Base-by-base conservation (phyloP, 2,797 vertebrate genomes). In the Rhinella marina region DNA sequence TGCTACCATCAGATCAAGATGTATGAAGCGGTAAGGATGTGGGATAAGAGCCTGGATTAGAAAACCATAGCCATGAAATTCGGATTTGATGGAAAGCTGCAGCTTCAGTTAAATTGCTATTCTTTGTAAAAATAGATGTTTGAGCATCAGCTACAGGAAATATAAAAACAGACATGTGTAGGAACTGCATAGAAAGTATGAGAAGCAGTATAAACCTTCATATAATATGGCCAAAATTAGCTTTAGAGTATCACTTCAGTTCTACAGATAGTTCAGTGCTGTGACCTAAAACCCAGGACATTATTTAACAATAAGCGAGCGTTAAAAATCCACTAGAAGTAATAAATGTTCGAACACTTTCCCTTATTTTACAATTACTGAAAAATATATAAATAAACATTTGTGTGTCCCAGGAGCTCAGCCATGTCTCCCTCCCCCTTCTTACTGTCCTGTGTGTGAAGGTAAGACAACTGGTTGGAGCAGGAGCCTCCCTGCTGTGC, bases 1-100 rank as follows among this genome's bases (percentile, higher is more conserved):
- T 95, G 95, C 90, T 94, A 93, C 68, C 93, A 95, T 64, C 91
- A 94, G 79, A 90, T 94, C 88, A 92, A 91, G 84, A 92, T 96
- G 87, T 91, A 93, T 90, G 82, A 91, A 76, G 90, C 92, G 92
- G 96, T 96, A 92, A 87, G 87, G 82, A 82, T 77, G 70, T 32
- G 12, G 19, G 17, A 81, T 89, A 19, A 88, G 50, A 14, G 84
- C 85, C 54, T 29, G 21, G 7, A 52, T 88, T 89, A 10, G 14
- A 8, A 25, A 59, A 61, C 64, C 9, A 29, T 50, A 68, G 70
- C 13, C 62, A 82, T 70, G 41, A 19, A 82, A 70, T 9, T 48
- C 19, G 29, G 70, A 50, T 82, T 59, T 84, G 48, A 84, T 41
- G 21, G 25, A 75, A 75, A 16, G 29, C 16, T 32, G 17, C 66